Evolutionary conservation across 2,113 vertebrate species (phyloP), one percentile per base, ranked within the genome.

Genomic region (Excalfactoria chinensis): DNA sequence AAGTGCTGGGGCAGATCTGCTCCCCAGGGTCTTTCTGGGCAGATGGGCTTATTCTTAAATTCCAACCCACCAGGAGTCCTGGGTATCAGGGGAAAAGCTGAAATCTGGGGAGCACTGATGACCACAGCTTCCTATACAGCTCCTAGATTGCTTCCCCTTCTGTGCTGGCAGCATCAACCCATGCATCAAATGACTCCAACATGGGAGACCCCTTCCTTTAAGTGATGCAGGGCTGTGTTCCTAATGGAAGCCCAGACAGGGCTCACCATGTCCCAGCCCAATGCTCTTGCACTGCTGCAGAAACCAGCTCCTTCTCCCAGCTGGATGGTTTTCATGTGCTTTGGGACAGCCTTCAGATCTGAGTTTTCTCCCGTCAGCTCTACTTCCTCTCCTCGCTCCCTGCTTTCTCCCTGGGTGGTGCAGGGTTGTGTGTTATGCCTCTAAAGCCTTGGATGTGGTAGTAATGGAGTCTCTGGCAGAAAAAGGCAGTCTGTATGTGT

Each of bases 241-340:
- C 19, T 32, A 56, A 28, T 58, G 74, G 60, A 23, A 32, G 13
- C 8, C 40, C 30, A 44, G 46, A 19, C 41, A 58, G 84, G 35
- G 34, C 28, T 70, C 0, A 0, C 43, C 35, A 10, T 0, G 0
- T 28, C 43, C 14, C 58, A 82, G 30, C 35, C 40, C 67, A 37
- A 0, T 16, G 7, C 22, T 35, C 41, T 22, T 68, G 4, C 16
- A 4, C 17, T 46, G 22, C 9, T 3, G 18, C n/a, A 89, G 67
- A 82, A 73, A 41, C 25, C 49, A 63, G 6, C 19, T 58, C 11
- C 41, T 86, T 43, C 77, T 79, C 21, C 19, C 53, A 71, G 6
- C 23, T 56, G 25, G 22, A 28, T 46, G 46, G n/a, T 64, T 60
- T 76, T 43, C 66, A 11, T 46, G 18, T 34, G 0, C 66, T 88